These are phyloP conservation scores for Pseudomyrmex pallidus DNA, from an alignment of 1,140 invertebrate species.

Conservation along the genomic window DNA sequence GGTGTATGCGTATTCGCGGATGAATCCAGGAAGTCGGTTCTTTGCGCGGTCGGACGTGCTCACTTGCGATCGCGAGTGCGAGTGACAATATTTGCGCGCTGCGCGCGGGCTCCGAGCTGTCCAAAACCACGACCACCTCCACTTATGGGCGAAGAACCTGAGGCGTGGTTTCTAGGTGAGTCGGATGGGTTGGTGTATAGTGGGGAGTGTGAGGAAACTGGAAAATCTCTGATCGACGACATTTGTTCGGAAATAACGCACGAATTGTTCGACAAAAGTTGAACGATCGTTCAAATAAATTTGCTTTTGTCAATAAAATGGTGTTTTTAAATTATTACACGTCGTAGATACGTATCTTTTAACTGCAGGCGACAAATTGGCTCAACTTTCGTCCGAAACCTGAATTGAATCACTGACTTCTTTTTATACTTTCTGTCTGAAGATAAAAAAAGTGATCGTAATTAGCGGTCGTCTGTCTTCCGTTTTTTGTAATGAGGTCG, in stretches of 20 bases:
- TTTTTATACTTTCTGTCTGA: conserved; percentile 4
- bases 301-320: no score
- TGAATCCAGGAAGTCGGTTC: conserved; percentile 17
- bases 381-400: conserved; percentile 3
- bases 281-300: not conserved
- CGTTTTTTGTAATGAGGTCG: conserved; percentile 31
- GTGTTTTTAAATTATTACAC: no score
- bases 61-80: conserved; percentile 71
- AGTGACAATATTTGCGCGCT: conserved; percentile 64
- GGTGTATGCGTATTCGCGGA: not conserved
- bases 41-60: conserved; percentile 48
- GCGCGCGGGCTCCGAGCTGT: conserved; percentile 21
- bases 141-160: conserved; percentile 40
- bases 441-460: conserved; percentile 11
- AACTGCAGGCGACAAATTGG: not conserved
- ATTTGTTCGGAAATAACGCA: not conserved
- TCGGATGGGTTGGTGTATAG: conserved; percentile 30
- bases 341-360: not conserved
- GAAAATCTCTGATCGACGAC: conserved; percentile 29
- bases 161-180: conserved; percentile 59
- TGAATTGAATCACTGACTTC: not conserved
- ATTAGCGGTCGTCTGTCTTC: conserved; percentile 18
- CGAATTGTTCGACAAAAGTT: not conserved
- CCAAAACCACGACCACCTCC: conserved; percentile 69
- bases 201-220: conserved; percentile 42